Conservation (phyloP, 1,140 invertebrate species). For the Luehdorfia chinensis region DNA sequence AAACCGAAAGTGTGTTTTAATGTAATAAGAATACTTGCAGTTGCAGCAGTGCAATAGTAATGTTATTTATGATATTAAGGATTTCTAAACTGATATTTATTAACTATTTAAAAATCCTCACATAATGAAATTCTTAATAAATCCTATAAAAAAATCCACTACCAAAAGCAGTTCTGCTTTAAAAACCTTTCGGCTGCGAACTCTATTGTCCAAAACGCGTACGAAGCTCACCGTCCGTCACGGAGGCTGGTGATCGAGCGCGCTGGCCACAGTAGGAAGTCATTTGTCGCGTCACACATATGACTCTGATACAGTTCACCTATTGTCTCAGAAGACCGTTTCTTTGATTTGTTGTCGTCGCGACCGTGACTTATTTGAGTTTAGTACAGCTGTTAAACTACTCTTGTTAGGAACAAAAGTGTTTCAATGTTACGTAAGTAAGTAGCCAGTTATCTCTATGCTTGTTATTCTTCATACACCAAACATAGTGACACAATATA, state of each 20-base stretch:
- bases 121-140: too few relatives aligned
- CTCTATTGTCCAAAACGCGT: slow-evolving; percentile 41
- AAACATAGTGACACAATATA: too few relatives aligned
- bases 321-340: slow-evolving; percentile 31
- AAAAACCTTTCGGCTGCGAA: too few relatives aligned
- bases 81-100: too few relatives aligned
- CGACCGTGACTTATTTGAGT: slow-evolving; percentile 12
- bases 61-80: too few relatives aligned
- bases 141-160: too few relatives aligned
- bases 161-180: neutral
- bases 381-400: neutral
- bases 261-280: slow-evolving; percentile 42
- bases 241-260: slow-evolving; percentile 32
- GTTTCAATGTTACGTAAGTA: too few relatives aligned
- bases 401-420: neutral
- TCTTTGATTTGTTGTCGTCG: slow-evolving; percentile 31
- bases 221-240: slow-evolving; percentile 32
- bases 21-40: too few relatives aligned
- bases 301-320: slow-evolving; percentile 34
- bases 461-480: too few relatives aligned
- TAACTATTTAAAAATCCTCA: too few relatives aligned
- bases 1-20: neutral
- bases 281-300: slow-evolving; percentile 43
- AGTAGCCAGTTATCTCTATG: too few relatives aligned
- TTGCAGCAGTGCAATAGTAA: too few relatives aligned